These are phyloP conservation scores for Dione juno DNA, from an alignment of 2,888 invertebrate species.

Conservation along the genomic window DNA sequence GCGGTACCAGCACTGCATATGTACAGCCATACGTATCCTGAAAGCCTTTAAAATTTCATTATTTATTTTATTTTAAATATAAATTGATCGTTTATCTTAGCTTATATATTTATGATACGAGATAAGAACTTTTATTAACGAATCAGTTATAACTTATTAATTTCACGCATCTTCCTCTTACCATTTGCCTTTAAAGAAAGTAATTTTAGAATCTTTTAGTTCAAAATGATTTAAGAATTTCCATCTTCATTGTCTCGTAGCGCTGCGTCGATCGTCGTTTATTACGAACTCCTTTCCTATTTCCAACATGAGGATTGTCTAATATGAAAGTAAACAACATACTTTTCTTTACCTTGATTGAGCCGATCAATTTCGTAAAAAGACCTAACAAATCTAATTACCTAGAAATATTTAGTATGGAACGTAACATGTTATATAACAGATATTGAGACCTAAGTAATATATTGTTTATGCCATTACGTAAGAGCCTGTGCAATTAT, in stretches of 20 bases:
- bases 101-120: too few relatives aligned
- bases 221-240: too few relatives aligned
- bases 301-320: background rate
- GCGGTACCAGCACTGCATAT: too few relatives aligned
- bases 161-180: background rate
- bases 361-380: slow-evolving; percentile 10
- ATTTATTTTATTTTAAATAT: too few relatives aligned
- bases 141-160: background rate
- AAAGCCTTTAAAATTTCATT: too few relatives aligned
- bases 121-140: too few relatives aligned
- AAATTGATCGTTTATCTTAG: too few relatives aligned
- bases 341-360: background rate
- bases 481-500: slow-evolving; percentile 21
- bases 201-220: too few relatives aligned
- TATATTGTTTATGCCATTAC: slow-evolving; percentile 23
- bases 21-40: too few relatives aligned
- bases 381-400: slow-evolving; percentile 15
- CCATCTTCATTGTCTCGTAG: too few relatives aligned
- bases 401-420: background rate
- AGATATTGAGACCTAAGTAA: slow-evolving; percentile 21
- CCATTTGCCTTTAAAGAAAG: too few relatives aligned
- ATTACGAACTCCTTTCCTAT: background rate
- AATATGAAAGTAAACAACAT: background rate
- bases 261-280: too few relatives aligned
- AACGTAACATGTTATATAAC: slow-evolving; percentile 32